Conservation (phyloP, 2,888 invertebrate species). For the Drosophila sordidapex region DNA sequence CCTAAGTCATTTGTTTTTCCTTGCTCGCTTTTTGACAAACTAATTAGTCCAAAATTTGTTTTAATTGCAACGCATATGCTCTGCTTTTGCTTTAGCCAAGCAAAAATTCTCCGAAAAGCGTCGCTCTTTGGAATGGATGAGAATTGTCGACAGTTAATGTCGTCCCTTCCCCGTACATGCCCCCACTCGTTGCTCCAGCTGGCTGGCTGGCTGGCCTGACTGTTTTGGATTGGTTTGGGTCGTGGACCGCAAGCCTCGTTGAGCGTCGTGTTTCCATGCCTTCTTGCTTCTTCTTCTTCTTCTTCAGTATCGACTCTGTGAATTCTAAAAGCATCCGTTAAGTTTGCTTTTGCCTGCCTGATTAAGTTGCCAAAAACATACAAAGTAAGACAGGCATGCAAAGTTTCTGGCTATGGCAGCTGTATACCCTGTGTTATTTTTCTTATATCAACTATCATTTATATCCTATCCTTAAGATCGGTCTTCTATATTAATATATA, state of each 20-base stretch:
- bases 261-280: slow-evolving; percentile 40
- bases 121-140: slow-evolving; percentile 27
- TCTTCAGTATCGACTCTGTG: slow-evolving; percentile 45
- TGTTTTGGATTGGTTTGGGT: slow-evolving; percentile 44
- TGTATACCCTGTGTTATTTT: slow-evolving; percentile 18
- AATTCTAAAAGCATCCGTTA: slow-evolving; percentile 77
- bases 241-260: slow-evolving; percentile 48
- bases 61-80: slow-evolving; percentile 58
- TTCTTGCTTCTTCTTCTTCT: slow-evolving; percentile 2
- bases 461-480: background rate
- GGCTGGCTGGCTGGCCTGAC: slow-evolving; percentile 12
- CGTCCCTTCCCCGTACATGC: slow-evolving; percentile 1
- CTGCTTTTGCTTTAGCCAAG: slow-evolving; percentile 23
- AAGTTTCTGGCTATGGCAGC: background rate
- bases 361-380: slow-evolving; percentile 74
- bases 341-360: slow-evolving; percentile 65
- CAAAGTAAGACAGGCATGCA: slow-evolving; percentile 30
- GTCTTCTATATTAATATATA: background rate
- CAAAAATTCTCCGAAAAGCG: slow-evolving; percentile 20
- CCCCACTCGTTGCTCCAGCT: slow-evolving; percentile 15
- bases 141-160: slow-evolving; percentile 44
- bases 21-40: slow-evolving; percentile 15
- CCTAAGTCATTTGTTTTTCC: slow-evolving; percentile 63
- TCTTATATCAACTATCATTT: background rate
- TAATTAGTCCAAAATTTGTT: slow-evolving; percentile 50